Conservation (phyloP, 1,140 invertebrate genomes). For the Zaprionus taronus region DNA sequence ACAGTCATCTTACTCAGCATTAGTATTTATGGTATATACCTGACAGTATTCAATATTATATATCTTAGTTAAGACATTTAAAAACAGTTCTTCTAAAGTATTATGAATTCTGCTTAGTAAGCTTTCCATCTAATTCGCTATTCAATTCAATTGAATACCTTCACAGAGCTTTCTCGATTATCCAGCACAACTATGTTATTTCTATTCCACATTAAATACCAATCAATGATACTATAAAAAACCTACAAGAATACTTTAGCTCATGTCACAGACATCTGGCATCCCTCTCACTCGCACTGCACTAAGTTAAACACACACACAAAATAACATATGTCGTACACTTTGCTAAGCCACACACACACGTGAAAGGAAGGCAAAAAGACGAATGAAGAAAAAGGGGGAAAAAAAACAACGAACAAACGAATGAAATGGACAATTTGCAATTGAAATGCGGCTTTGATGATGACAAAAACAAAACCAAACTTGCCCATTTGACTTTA, state of each 20-base stretch:
- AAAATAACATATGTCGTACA: conserved; percentile 3
- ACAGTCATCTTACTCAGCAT: too few relatives aligned
- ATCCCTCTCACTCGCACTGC: background rate
- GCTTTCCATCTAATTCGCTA: background rate
- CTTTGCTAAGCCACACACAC: background rate
- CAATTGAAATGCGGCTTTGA: conserved; percentile 70
- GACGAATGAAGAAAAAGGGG: background rate
- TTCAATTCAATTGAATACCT: background rate
- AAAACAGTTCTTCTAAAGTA: too few relatives aligned
- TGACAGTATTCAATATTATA: too few relatives aligned
- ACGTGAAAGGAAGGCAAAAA: background rate
- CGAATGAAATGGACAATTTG: conserved; percentile 51
- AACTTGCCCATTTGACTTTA: conserved; percentile 44
- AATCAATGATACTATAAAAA: background rate
- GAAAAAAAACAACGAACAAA: conserved; percentile 22
- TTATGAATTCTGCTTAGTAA: background rate
- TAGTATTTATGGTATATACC: too few relatives aligned
- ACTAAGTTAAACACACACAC: background rate
- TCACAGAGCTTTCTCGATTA: background rate
- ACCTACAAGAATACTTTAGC: background rate
- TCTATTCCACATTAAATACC: background rate
- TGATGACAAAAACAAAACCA: conserved; percentile 51
- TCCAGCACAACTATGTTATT: background rate
- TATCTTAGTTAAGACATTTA: too few relatives aligned
- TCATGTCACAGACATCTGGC: background rate